Evolutionary conservation across 2,888 invertebrate species (phyloP), one percentile per base, ranked within the genome.

Genomic region (Lasius fuliginosus): DNA sequence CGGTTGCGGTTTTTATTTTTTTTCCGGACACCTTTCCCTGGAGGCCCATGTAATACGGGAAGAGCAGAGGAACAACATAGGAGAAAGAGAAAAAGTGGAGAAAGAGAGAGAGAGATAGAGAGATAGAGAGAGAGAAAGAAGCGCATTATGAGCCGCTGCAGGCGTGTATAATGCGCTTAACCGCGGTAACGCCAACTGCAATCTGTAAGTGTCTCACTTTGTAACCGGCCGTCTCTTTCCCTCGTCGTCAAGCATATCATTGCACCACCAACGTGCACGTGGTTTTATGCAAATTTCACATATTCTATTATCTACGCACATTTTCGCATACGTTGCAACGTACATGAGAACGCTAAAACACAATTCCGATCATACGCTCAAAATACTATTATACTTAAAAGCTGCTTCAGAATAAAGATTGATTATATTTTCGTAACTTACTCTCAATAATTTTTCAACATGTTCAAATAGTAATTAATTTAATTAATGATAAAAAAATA

Each of bases 151-250:
- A 68, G 56, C 30, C 56, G 69, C 30, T 58, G 58, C 79, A 58
- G 58, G 79, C 67, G 77, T 58, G 77, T 42, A 46, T 75, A 82
- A 84, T 82, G 84, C 84, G 67, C 53, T 76, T 86, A 86, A 73
- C 82, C 69, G 75, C 67, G 75, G 67, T 67, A 84, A 75, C 33
- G 56, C 56, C 73, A 68, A 79, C 81, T 71, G 79, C 73, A 68
- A 68, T 83, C 75, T 65, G 56, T 73, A 83, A 73, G 69, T 71
- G 58, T 67, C 49, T 69, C 71, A 79, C 65, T 84, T 67, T 49
- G 65, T 64, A 84, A 84, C 81, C 79, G 74, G 40, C 64, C 68
- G 53, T 58, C 65, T 71, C 73, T 68, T 73, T 75, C 56, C 65
- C 71, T 67, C 58, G 18, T 77, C 49, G 62, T 49, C 58, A 27